Percentiles rank a stretch among this genome's conserved stretches.
These are phyloP conservation scores for Tetragonisca angustula DNA, from an alignment of 2,888 invertebrate species.

Conservation along the genomic window DNA sequence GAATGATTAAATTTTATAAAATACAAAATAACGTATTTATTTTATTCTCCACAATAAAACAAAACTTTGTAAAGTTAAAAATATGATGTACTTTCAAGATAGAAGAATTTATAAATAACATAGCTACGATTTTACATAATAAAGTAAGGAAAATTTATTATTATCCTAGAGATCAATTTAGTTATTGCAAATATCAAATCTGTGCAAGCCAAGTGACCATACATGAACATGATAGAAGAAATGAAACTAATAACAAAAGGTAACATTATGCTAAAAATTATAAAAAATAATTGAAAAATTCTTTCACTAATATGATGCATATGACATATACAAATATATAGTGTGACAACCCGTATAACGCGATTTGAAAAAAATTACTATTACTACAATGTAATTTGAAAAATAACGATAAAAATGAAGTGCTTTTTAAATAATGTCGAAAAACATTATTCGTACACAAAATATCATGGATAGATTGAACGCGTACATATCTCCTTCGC, in stretches of 20 bases:
- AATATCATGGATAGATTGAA: no score
- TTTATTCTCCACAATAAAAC: not conserved
- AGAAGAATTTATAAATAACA: not conserved
- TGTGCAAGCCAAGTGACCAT: not conserved
- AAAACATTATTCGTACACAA: no score
- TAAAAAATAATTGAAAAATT: constrained; percentile 6
- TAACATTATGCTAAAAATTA: constrained; percentile 1
- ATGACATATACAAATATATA: not conserved
- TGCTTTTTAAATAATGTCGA: no score
- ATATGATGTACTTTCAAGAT: not conserved
- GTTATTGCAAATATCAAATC: not conserved
- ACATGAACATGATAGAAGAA: not conserved
- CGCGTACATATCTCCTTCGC: no score
- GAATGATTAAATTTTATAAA: not conserved
- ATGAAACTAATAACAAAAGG: not conserved
- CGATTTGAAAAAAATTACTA: no score
- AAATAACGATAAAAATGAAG: no score
- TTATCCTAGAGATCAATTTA: not conserved
- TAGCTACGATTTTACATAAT: not conserved
- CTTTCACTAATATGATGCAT: not conserved
- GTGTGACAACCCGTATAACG: no score
- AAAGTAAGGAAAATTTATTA: not conserved
- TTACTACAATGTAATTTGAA: no score
- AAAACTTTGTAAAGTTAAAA: not conserved
- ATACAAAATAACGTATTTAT: not conserved